Evolutionary conservation across 2,888 invertebrate species (phyloP).

Genomic region (Abscondita cerata): DNA sequence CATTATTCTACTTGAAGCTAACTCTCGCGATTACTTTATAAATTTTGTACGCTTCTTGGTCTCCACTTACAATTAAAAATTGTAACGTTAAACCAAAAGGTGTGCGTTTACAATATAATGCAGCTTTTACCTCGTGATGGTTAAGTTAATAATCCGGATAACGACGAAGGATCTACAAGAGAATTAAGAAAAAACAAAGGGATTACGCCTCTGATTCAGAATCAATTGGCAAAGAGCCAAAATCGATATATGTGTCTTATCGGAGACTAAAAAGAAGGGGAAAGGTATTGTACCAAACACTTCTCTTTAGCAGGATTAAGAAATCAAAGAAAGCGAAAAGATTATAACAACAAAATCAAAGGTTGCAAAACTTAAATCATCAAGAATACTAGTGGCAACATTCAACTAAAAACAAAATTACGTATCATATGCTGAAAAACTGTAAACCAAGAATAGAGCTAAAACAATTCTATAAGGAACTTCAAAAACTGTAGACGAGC

Average conservation of each 20-base stretch:
- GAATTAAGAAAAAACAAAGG: too few species aligned
- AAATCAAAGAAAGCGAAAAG: constrained; percentile 22
- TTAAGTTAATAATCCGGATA: too few species aligned
- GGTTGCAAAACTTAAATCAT: neutral
- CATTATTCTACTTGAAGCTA: too few species aligned
- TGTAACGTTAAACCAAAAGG: too few species aligned
- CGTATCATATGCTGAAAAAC: neutral
- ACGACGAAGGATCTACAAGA: too few species aligned
- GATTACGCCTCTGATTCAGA: too few species aligned
- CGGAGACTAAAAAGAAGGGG: constrained; percentile 29
- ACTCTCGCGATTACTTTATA: too few species aligned
- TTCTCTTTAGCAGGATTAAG: constrained; percentile 18
- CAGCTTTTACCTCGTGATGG: too few species aligned
- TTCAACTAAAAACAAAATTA: neutral
- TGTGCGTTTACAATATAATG: too few species aligned
- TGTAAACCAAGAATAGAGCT: neutral
- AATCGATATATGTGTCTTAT: constrained; percentile 23
- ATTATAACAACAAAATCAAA: neutral
- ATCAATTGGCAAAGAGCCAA: constrained; percentile 9
- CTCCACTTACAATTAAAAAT: too few species aligned
- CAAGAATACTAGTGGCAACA: neutral
- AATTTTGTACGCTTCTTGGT: too few species aligned
- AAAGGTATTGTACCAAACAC: constrained; percentile 23
- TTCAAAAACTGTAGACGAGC: too few species aligned
- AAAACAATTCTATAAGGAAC: neutral